These are phyloP conservation scores for Chiridota heheva DNA, from an alignment of 35 echinoderm and acorn worm genomes.

Conservation along the genomic window DNA sequence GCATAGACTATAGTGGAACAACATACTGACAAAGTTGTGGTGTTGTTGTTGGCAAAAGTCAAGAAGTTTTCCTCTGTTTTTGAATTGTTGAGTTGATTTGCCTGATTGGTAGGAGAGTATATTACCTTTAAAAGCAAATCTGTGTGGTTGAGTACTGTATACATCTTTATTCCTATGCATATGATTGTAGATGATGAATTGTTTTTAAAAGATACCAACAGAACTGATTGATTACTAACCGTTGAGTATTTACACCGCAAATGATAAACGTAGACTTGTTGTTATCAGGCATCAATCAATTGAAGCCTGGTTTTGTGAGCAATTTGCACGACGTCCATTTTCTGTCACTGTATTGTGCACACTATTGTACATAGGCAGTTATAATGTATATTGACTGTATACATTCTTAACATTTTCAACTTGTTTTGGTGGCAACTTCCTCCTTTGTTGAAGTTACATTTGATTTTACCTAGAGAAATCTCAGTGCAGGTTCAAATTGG, in stretches of 20 bases:
- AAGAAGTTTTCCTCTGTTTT: slow-evolving; percentile 5
- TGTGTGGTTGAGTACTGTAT: not conserved
- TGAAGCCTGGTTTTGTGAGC: too few species aligned
- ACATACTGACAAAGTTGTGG: slow-evolving; percentile 27
- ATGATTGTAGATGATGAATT: not conserved
- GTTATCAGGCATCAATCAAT: slow-evolving; percentile 17
- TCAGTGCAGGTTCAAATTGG: too few species aligned
- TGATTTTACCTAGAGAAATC: too few species aligned
- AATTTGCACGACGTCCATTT: too few species aligned
- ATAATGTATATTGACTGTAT: too few species aligned
- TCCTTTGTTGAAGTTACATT: too few species aligned
- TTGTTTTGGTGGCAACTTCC: too few species aligned
- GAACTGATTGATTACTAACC: slow-evolving; percentile 15
- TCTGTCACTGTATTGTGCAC: too few species aligned
- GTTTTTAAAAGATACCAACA: too few species aligned
- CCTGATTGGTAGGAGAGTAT: slow-evolving; percentile 3
- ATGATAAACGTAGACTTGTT: not conserved
- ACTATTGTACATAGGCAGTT: too few species aligned
- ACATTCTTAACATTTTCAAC: too few species aligned
- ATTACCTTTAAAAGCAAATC: slow-evolving; percentile 17
- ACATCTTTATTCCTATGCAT: too few species aligned
- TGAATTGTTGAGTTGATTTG: slow-evolving; percentile 28
- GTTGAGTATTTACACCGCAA: not conserved
- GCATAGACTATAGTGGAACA: slow-evolving; percentile 9
- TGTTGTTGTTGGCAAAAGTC: slow-evolving; percentile 40